These are phyloP conservation scores for Papilio machaon DNA, from an alignment of 1,140 invertebrate genomes.

Conservation along the genomic window DNA sequence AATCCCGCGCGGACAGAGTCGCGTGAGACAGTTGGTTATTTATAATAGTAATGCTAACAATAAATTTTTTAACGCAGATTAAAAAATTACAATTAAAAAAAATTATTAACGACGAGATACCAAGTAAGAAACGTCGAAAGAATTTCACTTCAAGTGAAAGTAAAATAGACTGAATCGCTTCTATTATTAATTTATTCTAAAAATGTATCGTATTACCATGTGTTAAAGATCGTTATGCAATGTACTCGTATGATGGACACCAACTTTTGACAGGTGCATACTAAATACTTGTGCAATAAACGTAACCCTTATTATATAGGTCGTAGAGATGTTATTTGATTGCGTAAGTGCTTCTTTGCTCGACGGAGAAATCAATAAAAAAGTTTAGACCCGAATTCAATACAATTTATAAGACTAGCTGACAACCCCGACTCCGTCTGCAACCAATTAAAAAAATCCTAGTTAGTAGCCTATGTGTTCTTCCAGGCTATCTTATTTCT, in stretches of 20 bases:
- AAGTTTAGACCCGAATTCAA: constrained; percentile 15
- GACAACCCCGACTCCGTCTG: too few species aligned
- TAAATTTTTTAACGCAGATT: not conserved
- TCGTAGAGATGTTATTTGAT: constrained; percentile 40
- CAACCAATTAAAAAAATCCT: too few species aligned
- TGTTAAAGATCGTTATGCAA: constrained; percentile 35
- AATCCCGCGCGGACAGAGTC: too few species aligned
- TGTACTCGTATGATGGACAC: not conserved
- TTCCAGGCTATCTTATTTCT: too few species aligned
- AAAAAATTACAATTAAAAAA: not conserved
- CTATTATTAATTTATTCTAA: not conserved
- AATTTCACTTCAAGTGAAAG: constrained; percentile 50
- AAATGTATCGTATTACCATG: constrained; percentile 34
- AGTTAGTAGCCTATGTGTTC: too few species aligned
- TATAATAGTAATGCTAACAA: not conserved
- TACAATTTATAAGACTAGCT: not conserved
- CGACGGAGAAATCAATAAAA: not conserved
- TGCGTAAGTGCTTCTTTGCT: constrained; percentile 30
- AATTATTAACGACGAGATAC: not conserved
- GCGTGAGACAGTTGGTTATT: too few species aligned
- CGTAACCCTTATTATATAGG: constrained; percentile 35
- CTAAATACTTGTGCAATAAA: constrained; percentile 40
- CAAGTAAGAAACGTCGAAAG: constrained; percentile 47
- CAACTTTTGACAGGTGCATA: not conserved
- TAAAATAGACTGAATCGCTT: constrained; percentile 44